Conservation (phyloP, 1,140 invertebrate genomes). For the Diprion similis region DNA sequence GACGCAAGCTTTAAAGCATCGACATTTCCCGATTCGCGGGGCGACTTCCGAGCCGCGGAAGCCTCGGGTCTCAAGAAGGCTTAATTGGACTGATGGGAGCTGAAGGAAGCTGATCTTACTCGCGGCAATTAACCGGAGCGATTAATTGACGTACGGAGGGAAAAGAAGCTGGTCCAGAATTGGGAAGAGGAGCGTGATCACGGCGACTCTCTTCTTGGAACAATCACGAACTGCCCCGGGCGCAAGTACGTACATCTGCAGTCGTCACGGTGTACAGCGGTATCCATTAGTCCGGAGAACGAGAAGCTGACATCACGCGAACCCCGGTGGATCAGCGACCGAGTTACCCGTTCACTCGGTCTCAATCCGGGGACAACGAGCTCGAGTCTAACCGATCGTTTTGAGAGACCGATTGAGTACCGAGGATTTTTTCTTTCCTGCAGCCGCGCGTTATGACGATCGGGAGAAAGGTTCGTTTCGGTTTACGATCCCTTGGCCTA, state of each 20-base stretch:
- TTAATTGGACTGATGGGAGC: constrained; percentile 4
- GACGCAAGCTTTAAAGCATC: no score
- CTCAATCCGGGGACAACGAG: neutral
- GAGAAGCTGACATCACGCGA: neutral
- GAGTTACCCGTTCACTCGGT: neutral
- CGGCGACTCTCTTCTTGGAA: constrained; percentile 28
- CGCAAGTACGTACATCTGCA: constrained; percentile 32
- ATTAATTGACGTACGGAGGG: neutral
- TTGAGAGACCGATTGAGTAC: no score
- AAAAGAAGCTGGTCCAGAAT: no score
- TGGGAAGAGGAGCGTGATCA: constrained; percentile 12
- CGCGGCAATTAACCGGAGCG: neutral
- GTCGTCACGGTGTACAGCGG: constrained; percentile 24
- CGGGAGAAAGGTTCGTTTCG: no score
- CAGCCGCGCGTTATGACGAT: no score
- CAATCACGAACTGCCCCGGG: constrained; percentile 33
- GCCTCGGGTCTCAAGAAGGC: no score
- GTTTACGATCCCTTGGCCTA: no score
- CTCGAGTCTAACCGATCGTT: neutral
- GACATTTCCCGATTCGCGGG: no score
- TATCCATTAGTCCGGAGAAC: no score
- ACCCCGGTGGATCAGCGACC: neutral
- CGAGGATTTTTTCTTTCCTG: no score
- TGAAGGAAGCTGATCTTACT: neutral
- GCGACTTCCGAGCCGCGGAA: no score